These are phyloP conservation scores for Apteryx mantelli DNA, from an alignment of 2,113 vertebrate genomes.

Conservation along the genomic window DNA sequence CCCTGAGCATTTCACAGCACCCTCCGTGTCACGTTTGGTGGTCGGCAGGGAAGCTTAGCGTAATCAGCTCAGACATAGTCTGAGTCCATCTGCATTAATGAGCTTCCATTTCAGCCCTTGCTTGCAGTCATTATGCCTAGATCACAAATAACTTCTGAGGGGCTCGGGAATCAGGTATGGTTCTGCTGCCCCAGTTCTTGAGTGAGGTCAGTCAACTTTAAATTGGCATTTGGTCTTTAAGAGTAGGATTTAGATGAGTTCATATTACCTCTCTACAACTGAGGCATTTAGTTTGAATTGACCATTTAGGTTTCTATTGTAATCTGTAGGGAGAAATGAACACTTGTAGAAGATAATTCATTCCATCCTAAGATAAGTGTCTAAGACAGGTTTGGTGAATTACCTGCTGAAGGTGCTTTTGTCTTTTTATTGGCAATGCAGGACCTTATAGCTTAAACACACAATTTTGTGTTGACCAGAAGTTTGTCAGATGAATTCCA, in stretches of 20 bases:
- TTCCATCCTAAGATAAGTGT: too few species aligned
- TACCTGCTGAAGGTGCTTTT: too few species aligned
- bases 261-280: background rate
- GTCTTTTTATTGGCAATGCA: too few species aligned
- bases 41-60: background rate
- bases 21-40: background rate
- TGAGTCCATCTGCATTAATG: background rate
- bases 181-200: background rate
- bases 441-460: too few species aligned
- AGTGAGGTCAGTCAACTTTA: background rate
- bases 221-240: background rate
- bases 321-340: too few species aligned
- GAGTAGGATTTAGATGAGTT: background rate
- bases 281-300: too few species aligned
- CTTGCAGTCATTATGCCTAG: background rate
- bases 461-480: too few species aligned
- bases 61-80: rapidly evolving
- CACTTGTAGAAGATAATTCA: too few species aligned
- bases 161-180: background rate
- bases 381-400: too few species aligned
- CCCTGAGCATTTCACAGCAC: background rate
- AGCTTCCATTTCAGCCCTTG: background rate
- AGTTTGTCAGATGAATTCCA: too few species aligned
- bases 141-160: background rate
- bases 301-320: too few species aligned